Percentiles rank a stretch among this genome's conserved stretches.
Conservation (phyloP, 2,888 invertebrate genomes). For the Ennomos fuscantarius region DNA sequence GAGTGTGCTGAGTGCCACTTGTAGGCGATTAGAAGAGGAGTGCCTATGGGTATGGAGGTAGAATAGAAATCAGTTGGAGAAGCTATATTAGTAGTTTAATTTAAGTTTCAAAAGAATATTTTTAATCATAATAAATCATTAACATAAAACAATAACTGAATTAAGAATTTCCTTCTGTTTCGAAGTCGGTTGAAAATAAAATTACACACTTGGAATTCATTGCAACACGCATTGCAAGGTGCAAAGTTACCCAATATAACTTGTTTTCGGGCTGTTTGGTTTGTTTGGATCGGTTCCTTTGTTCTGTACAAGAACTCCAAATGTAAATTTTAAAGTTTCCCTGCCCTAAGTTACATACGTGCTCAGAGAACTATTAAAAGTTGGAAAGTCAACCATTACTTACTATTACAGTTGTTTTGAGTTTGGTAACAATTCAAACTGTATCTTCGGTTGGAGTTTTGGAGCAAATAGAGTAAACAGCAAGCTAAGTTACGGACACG, state of each 20-base stretch:
- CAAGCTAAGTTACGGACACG: too few relatives aligned
- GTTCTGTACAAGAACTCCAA: constrained; percentile 53
- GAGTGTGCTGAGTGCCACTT: constrained; percentile 69
- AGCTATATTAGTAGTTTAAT: too few relatives aligned
- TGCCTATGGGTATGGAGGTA: constrained; percentile 21
- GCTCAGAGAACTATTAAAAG: constrained; percentile 38
- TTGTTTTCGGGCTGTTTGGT: constrained; percentile 56
- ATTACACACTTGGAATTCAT: constrained; percentile 42
- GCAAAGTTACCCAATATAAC: constrained; percentile 61
- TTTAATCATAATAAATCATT: too few relatives aligned
- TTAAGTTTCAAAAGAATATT: too few relatives aligned
- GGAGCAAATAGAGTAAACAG: too few relatives aligned
- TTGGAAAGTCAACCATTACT: constrained; percentile 30
- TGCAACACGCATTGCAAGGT: constrained; percentile 43
- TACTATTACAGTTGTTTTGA: constrained; percentile 16
- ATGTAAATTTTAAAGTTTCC: constrained; percentile 52
- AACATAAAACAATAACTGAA: too few relatives aligned
- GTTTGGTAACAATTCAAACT: background rate
- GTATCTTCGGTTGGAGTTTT: background rate
- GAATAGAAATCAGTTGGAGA: constrained; percentile 13
- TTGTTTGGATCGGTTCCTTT: constrained; percentile 52
- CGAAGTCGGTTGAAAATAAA: background rate
- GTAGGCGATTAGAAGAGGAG: constrained; percentile 75
- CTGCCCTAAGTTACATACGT: constrained; percentile 32
- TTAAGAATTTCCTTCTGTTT: too few relatives aligned